Conservation (phyloP, 1,140 invertebrate genomes). For the Adoxophyes honmai region DNA sequence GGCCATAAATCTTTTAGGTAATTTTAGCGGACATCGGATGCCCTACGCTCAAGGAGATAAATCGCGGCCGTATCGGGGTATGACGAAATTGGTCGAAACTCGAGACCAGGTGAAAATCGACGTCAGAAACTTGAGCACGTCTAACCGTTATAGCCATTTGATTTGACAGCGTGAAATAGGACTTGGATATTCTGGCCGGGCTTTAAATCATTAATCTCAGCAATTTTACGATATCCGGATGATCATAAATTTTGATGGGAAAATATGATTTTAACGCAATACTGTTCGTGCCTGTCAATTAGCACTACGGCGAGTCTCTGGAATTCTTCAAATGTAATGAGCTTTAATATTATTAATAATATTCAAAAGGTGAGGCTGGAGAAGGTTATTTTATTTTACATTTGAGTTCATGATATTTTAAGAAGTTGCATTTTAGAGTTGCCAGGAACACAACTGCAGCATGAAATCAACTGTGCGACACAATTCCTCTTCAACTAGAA, state of each 20-base stretch:
- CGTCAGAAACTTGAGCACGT: slow-evolving; percentile 23
- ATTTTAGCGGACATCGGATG: slow-evolving; percentile 26
- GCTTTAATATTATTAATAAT: too few relatives aligned
- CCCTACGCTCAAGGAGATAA: slow-evolving; percentile 30
- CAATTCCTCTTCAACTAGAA: too few relatives aligned
- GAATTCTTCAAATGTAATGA: too few relatives aligned
- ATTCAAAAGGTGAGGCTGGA: too few relatives aligned
- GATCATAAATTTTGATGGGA: slow-evolving; percentile 12
- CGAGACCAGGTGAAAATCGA: slow-evolving; percentile 33
- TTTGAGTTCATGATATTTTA: too few relatives aligned
- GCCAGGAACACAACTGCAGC: too few relatives aligned
- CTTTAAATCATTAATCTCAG: slow-evolving; percentile 9
- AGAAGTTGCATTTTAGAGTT: too few relatives aligned
- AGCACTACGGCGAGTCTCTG: too few relatives aligned
- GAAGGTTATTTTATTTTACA: too few relatives aligned
- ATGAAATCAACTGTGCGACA: too few relatives aligned
- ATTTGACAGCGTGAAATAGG: slow-evolving; percentile 47
- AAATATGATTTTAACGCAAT: not conserved
- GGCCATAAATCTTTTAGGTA: slow-evolving; percentile 11
- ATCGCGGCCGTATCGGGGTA: slow-evolving; percentile 30
- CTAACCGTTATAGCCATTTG: slow-evolving; percentile 17
- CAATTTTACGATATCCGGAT: not conserved
- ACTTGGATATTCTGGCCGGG: slow-evolving; percentile 14
- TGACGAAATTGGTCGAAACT: slow-evolving; percentile 34
- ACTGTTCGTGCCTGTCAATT: slow-evolving; percentile 5